These are phyloP conservation scores for Acanthornis magna DNA, from an alignment of 2,797 vertebrate species.

Conservation along the genomic window DNA sequence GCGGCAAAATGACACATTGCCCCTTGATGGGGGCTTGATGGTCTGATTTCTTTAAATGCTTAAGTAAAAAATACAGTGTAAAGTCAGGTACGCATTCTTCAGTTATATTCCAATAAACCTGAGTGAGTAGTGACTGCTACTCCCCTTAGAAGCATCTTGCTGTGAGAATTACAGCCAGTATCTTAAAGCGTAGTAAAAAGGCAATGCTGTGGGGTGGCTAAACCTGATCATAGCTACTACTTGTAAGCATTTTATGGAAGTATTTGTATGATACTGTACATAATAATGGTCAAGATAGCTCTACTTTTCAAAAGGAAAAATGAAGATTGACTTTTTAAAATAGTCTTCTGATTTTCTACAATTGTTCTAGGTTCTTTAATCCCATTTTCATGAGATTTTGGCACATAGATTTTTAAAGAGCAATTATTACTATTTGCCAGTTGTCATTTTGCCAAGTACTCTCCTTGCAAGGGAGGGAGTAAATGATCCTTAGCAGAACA, in stretches of 20 bases:
- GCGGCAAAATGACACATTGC: background rate
- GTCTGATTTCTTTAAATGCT: background rate
- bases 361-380: background rate
- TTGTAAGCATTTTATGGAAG: background rate
- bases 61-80: background rate
- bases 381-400: background rate
- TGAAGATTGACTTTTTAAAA: background rate
- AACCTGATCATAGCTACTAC: background rate
- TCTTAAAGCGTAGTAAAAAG: background rate
- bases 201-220: background rate
- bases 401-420: background rate
- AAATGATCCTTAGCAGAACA: background rate
- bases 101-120: background rate
- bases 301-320: background rate
- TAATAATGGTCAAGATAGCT: background rate
- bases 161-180: background rate
- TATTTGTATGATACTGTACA: background rate
- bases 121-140: accelerated
- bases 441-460: background rate
- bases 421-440: background rate
- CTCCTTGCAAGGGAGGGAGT: background rate
- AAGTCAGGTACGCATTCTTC: background rate
- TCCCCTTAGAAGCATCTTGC: background rate
- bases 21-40: background rate
- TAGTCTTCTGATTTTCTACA: background rate